These are phyloP conservation scores for Leguminivora glycinivorella DNA, from an alignment of 1,140 invertebrate genomes.

Conservation along the genomic window DNA sequence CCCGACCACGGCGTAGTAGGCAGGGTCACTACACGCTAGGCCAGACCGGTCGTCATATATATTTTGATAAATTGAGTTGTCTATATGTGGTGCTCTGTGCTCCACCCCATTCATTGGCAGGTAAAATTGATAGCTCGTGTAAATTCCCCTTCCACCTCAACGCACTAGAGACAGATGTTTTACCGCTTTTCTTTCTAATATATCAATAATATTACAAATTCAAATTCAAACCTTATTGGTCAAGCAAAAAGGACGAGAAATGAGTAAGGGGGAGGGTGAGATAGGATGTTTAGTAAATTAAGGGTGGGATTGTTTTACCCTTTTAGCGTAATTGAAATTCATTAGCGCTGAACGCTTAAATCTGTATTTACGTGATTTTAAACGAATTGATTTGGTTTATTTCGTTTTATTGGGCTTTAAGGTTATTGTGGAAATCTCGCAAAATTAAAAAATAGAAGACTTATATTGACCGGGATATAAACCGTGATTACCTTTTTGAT, in stretches of 20 bases:
- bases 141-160: not conserved
- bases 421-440: not conserved
- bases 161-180: not conserved
- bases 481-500: too few relatives aligned
- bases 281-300: not conserved
- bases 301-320: not conserved
- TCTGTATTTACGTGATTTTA: not conserved
- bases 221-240: not conserved
- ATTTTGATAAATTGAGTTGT: too few relatives aligned
- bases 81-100: not conserved
- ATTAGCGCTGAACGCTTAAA: constrained; percentile 14
- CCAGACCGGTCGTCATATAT: too few relatives aligned
- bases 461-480: too few relatives aligned
- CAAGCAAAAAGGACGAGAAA: not conserved
- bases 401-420: not conserved
- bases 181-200: not conserved
- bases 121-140: constrained; percentile 10
- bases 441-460: too few relatives aligned
- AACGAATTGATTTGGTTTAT: not conserved
- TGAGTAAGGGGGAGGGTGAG: not conserved
- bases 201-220: not conserved
- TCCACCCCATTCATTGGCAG: not conserved
- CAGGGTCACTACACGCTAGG: too few relatives aligned
- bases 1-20: too few relatives aligned
- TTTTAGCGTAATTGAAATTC: constrained; percentile 19